Conservation (phyloP, 2,888 invertebrate genomes). For the Lamproptera curius region DNA sequence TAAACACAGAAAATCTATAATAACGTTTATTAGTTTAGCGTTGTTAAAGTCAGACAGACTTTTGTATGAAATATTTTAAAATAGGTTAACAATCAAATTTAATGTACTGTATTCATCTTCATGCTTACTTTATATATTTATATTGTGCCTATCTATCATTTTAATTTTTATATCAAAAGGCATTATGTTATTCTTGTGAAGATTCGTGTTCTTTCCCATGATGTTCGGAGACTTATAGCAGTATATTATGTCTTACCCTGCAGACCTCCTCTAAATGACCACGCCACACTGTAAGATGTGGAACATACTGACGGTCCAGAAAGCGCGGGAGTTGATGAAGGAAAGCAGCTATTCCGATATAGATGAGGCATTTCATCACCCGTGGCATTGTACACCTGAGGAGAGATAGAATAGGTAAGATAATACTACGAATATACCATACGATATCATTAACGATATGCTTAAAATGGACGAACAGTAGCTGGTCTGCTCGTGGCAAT, state of each 20-base stretch:
- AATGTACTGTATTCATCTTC: neutral
- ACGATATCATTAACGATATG: neutral
- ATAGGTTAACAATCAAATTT: no score
- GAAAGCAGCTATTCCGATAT: slow-evolving; percentile 87
- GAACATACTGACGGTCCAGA: slow-evolving; percentile 82
- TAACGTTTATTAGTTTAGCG: no score
- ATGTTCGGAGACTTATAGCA: no score
- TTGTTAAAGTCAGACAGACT: no score
- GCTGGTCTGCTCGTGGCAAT: neutral
- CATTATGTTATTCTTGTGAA: no score
- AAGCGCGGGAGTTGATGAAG: slow-evolving; percentile 91
- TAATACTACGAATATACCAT: neutral
- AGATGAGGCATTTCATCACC: slow-evolving; percentile 87
- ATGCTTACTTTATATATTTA: neutral
- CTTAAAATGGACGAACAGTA: neutral
- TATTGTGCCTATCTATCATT: no score
- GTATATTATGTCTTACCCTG: slow-evolving; percentile 59
- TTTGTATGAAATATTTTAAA: neutral
- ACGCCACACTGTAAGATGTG: slow-evolving; percentile 83
- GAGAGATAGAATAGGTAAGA: slow-evolving; percentile 8
- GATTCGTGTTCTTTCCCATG: no score
- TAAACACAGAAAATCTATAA: no score
- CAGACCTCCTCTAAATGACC: slow-evolving; percentile 83
- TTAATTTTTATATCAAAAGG: no score
- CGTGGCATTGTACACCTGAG: slow-evolving; percentile 82